Percentiles rank a stretch among this genome's conserved stretches.
These are phyloP conservation scores for Litoditis marina DNA, from an alignment of 2,888 invertebrate genomes.

Conservation along the genomic window DNA sequence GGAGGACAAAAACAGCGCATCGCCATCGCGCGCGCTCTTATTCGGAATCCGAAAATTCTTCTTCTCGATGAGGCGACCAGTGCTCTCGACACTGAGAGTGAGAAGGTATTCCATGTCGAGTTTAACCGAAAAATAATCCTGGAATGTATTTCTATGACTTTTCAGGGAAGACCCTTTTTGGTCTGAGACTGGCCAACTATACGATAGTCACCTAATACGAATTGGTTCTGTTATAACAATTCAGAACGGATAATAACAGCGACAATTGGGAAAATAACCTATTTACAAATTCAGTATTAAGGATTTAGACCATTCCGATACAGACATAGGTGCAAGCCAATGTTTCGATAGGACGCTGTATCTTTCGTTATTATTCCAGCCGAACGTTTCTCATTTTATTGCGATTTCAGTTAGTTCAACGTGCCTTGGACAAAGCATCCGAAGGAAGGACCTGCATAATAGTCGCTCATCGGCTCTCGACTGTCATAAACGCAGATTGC, in stretches of 20 bases:
- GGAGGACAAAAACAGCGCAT: conserved; percentile 65
- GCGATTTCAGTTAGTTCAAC: conserved; percentile 66
- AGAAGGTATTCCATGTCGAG: conserved; percentile 45
- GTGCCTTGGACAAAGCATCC: conserved; percentile 68
- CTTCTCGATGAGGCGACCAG: conserved; percentile 63
- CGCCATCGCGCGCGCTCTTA: conserved; percentile 64
- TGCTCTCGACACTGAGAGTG: conserved; percentile 64
- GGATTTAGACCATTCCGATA: no score
- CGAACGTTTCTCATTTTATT: neutral
- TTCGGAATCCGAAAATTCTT: conserved; percentile 62
- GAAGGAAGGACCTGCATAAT: conserved; percentile 66
- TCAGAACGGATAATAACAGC: no score
- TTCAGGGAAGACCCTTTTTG: no score
- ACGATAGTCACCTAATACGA: no score
- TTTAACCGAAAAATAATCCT: no score
- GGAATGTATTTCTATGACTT: no score
- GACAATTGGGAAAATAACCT: no score
- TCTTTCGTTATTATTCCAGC: neutral
- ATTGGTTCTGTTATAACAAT: no score
- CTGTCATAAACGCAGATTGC: conserved; percentile 63
- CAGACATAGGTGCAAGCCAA: no score
- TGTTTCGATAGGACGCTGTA: no score
- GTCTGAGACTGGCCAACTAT: no score
- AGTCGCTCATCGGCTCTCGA: conserved; percentile 66
- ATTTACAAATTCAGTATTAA: no score